Conservation (phyloP, 1,140 invertebrate species). For the Helicoverpa zea region DNA sequence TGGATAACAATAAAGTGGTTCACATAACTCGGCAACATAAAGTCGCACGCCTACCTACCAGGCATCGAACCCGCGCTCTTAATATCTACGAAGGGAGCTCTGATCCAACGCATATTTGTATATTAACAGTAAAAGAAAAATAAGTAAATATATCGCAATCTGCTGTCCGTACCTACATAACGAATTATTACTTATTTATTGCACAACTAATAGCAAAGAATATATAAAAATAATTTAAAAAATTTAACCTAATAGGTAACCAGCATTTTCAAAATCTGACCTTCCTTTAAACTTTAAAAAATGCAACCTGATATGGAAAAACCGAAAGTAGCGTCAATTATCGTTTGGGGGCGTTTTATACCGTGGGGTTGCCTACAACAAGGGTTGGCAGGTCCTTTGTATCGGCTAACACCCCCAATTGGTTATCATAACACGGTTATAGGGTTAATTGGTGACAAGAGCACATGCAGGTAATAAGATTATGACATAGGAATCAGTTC, state of each 20-base stretch:
- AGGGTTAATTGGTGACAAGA: conserved; percentile 1
- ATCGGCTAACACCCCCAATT: conserved; percentile 7
- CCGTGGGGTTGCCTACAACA: not conserved
- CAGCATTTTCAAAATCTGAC: too few species aligned
- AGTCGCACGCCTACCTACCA: too few species aligned
- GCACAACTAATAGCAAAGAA: too few species aligned
- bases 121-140: too few species aligned
- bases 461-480: not conserved
- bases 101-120: not conserved
- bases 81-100: too few species aligned
- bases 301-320: conserved; percentile 10
- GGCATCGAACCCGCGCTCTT: too few species aligned
- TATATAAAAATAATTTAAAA: too few species aligned
- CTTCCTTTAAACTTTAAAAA: not conserved
- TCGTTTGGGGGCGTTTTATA: not conserved
- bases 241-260: too few species aligned
- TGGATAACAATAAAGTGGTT: too few species aligned
- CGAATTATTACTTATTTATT: too few species aligned
- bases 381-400: conserved; percentile 1
- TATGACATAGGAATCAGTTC: not conserved
- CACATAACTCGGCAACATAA: too few species aligned
- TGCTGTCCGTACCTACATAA: not conserved
- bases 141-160: too few species aligned
- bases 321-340: conserved; percentile 14
- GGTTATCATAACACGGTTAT: conserved; percentile 9